phyloP scores from a whole-genome alignment of 2,113 vertebrate species.

The Prunella fulvescens region DNA sequence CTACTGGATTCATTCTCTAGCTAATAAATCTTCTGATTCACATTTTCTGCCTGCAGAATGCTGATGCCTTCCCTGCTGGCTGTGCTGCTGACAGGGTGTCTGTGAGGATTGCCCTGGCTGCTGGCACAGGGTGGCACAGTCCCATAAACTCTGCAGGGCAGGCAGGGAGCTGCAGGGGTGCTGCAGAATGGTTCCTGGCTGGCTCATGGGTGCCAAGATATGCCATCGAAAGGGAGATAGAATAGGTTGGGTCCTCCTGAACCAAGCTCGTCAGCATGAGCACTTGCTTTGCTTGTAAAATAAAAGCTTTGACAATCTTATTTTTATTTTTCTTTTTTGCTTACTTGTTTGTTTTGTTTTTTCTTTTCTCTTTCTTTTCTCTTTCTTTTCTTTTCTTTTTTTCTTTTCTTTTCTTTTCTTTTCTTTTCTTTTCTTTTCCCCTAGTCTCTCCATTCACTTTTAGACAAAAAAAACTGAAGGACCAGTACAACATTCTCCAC shows the following conservation, averaged over 20 bases:
- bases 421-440: neutral
- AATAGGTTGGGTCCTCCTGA: neutral
- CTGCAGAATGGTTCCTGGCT: neutral
- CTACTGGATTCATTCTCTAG: neutral
- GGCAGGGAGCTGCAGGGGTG: neutral
- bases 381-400: fast-evolving
- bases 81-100: neutral
- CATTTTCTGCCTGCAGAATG: neutral
- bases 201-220: neutral
- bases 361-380: neutral
- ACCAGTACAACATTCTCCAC: neutral
- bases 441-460: neutral
- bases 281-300: neutral
- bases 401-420: neutral
- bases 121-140: neutral
- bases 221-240: neutral
- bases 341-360: neutral
- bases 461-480: neutral
- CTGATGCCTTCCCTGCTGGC: neutral
- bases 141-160: neutral
- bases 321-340: neutral
- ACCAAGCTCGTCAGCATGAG: neutral
- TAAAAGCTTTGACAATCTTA: neutral
- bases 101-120: neutral
- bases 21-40: slow-evolving; percentile 40